These are phyloP conservation scores for Lophochroa leadbeateri DNA, from an alignment of 2,113 vertebrate genomes.

Conservation along the genomic window DNA sequence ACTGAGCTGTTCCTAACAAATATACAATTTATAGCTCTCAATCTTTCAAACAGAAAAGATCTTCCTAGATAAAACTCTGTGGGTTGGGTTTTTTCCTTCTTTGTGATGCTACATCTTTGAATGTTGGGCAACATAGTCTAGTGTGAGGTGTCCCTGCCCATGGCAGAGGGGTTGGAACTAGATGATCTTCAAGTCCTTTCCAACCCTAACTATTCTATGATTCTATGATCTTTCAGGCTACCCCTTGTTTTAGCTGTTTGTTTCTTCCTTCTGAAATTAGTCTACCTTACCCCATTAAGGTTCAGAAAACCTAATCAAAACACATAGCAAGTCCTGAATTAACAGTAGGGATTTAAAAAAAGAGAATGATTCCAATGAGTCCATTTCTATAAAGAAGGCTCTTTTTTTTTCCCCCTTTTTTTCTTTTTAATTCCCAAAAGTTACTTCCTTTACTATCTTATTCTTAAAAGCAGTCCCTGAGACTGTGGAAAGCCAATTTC, in stretches of 20 bases:
- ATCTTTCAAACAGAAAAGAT: not conserved
- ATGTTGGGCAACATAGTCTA: not conserved
- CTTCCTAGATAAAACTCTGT: not conserved
- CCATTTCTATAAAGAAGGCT: not conserved
- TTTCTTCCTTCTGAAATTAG: not conserved
- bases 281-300: not conserved
- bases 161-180: not conserved
- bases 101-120: not conserved
- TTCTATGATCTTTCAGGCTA: not conserved
- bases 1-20: not conserved
- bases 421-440: not conserved
- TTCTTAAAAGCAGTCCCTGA: not conserved
- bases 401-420: rapidly evolving
- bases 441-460: not conserved
- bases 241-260: not conserved
- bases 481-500: not conserved
- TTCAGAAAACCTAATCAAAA: not conserved
- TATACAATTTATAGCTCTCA: not conserved
- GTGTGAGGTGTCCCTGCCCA: not conserved
- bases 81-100: not conserved
- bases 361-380: not conserved
- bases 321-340: not conserved
- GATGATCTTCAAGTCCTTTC: not conserved
- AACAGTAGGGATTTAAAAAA: not conserved
- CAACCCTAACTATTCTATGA: not conserved